phyloP scores from a whole-genome alignment of 2,113 vertebrate species.

The Odocoileus virginianus region DNA sequence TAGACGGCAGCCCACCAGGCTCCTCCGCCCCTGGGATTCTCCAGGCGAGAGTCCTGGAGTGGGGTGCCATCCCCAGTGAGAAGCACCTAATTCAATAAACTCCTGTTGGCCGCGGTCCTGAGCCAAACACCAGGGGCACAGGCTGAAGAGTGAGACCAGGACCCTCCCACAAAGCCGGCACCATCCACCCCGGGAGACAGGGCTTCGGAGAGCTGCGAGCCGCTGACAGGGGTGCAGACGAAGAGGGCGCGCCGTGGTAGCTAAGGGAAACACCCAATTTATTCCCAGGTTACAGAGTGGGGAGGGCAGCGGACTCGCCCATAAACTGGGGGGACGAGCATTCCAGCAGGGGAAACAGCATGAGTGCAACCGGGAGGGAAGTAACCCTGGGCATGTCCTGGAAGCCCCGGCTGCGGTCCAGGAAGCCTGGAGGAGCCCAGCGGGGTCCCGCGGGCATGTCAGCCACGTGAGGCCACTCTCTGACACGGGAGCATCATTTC shows the following conservation, averaged over 20 bases:
- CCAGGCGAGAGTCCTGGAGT: too few species aligned
- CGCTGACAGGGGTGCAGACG: neutral
- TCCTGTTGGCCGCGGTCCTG: neutral
- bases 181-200: neutral
- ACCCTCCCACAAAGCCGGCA: neutral
- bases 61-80: neutral
- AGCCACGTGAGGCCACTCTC: neutral
- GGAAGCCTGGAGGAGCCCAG: neutral
- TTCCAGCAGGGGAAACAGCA: neutral
- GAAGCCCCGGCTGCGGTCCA: neutral
- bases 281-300: neutral
- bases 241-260: accelerated
- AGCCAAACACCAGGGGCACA: neutral
- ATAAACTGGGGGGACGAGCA: neutral
- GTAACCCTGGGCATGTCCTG: accelerated
- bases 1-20: too few species aligned
- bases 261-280: neutral
- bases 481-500: neutral
- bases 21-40: too few species aligned
- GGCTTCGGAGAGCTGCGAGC: neutral
- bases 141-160: neutral
- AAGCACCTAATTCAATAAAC: neutral
- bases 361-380: neutral
- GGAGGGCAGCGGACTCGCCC: neutral
- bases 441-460: too few species aligned